Conservation (phyloP, 2,113 vertebrate genomes). For the Poeciliopsis turrubarensis region DNA sequence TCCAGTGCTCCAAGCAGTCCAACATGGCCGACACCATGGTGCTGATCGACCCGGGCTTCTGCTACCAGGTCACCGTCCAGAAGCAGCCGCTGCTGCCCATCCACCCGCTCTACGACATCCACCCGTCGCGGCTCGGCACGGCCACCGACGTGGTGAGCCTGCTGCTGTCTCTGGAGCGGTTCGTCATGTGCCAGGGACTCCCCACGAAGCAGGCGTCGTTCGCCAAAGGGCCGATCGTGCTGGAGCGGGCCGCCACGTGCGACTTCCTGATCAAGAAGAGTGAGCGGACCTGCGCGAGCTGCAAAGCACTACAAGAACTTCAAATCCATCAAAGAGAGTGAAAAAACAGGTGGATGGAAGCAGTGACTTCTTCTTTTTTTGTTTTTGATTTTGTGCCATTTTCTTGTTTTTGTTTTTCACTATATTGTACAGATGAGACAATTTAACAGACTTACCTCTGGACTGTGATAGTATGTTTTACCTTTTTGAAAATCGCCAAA, state of each 20-base stretch:
- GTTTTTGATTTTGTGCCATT: slow-evolving; percentile 20
- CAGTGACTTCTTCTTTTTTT: not conserved
- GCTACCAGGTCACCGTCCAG: slow-evolving; percentile 78
- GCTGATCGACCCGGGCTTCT: slow-evolving; percentile 75
- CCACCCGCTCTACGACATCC: slow-evolving; percentile 74
- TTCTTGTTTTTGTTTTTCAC: not conserved
- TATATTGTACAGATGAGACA: slow-evolving; percentile 2
- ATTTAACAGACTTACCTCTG: slow-evolving; percentile 57
- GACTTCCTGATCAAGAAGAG: slow-evolving; percentile 76
- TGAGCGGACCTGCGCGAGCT: slow-evolving; percentile 64
- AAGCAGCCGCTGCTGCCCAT: slow-evolving; percentile 79
- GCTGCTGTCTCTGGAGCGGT: slow-evolving; percentile 77
- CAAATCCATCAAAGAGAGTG: slow-evolving; percentile 9
- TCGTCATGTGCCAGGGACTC: slow-evolving; percentile 75
- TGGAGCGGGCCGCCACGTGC: slow-evolving; percentile 76
- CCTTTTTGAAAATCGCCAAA: slow-evolving; percentile 58
- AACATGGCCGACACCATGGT: slow-evolving; percentile 78
- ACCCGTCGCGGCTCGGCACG: slow-evolving; percentile 58
- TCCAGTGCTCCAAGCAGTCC: slow-evolving; percentile 81
- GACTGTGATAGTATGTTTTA: slow-evolving; percentile 14
- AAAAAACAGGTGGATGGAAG: slow-evolving; percentile 1
- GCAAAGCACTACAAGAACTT: slow-evolving; percentile 55
- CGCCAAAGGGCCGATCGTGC: slow-evolving; percentile 49
- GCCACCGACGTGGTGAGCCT: slow-evolving; percentile 66
- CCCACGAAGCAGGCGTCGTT: slow-evolving; percentile 11